Conservation (phyloP, 1,140 invertebrate genomes). For the Aphidius gifuensis region DNA sequence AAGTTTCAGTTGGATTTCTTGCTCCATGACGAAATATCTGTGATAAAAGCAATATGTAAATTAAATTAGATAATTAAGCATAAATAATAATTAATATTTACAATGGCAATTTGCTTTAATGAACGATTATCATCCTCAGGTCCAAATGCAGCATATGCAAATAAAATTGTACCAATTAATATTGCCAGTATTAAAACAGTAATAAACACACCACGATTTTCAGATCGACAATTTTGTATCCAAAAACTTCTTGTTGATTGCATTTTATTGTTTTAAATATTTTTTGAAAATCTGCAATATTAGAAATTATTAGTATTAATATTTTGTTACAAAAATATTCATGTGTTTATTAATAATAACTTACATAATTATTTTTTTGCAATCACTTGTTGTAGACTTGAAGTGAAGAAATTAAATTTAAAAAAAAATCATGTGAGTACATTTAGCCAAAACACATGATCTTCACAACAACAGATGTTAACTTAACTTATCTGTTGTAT, state of each 20-base stretch:
- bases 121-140: conserved; percentile 19
- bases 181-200: conserved; percentile 33
- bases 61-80: conserved; percentile 3
- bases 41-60: conserved; percentile 28
- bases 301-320: not conserved
- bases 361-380: too few relatives aligned
- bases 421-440: too few relatives aligned
- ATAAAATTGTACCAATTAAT: conserved; percentile 31
- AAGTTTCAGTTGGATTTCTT: conserved; percentile 65
- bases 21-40: conserved; percentile 76
- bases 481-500: too few relatives aligned
- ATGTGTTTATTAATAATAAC: too few relatives aligned
- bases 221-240: conserved; percentile 27
- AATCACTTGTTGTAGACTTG: too few relatives aligned
- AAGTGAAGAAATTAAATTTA: too few relatives aligned
- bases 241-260: conserved; percentile 24
- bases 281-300: not conserved
- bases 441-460: too few relatives aligned
- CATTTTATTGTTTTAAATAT: conserved; percentile 24
- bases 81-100: conserved; percentile 32
- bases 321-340: too few relatives aligned
- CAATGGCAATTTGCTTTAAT: conserved; percentile 39
- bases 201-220: conserved; percentile 30
- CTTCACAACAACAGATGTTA: too few relatives aligned
- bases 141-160: conserved; percentile 40